These are phyloP conservation scores for Andricus curvator DNA, from an alignment of 2,888 invertebrate species.

Conservation along the genomic window DNA sequence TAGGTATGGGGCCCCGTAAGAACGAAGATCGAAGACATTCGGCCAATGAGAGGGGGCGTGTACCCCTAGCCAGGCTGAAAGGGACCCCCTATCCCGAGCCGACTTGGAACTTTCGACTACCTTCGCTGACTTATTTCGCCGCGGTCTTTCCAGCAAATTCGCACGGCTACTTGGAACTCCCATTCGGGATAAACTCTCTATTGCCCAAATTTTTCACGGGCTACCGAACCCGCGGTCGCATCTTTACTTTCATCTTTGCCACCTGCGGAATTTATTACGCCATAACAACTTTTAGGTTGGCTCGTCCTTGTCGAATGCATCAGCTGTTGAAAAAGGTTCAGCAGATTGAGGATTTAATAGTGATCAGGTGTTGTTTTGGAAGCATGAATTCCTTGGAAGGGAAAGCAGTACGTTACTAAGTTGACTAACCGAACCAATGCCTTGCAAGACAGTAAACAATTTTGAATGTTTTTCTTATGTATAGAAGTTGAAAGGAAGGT, in stretches of 20 bases:
- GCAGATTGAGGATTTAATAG: too few relatives aligned
- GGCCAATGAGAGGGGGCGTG: conserved; percentile 56
- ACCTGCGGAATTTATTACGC: conserved; percentile 36
- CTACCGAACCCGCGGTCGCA: conserved; percentile 27
- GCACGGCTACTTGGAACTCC: conserved; percentile 44
- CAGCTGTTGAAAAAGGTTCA: too few relatives aligned
- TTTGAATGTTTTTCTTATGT: background rate
- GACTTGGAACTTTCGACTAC: conserved; percentile 37
- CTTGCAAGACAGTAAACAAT: background rate
- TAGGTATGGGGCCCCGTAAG: conserved; percentile 45
- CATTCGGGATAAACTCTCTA: conserved; percentile 14
- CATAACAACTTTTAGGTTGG: background rate
- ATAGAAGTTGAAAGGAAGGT: conserved; percentile 13
- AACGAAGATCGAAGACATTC: conserved; percentile 52
- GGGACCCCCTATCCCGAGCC: conserved; percentile 45
- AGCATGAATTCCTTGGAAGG: background rate
- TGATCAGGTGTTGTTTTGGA: conserved; percentile 7
- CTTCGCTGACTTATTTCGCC: conserved; percentile 33
- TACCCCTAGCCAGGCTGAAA: conserved; percentile 62
- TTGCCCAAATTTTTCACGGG: conserved; percentile 39
- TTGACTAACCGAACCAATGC: background rate
- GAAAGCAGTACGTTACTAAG: background rate
- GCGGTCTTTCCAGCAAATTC: conserved; percentile 37
- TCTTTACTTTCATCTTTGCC: conserved; percentile 36
- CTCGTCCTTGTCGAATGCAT: too few relatives aligned